phyloP scores from a whole-genome alignment of 2,113 vertebrate species.

The Thermophis baileyi region DNA sequence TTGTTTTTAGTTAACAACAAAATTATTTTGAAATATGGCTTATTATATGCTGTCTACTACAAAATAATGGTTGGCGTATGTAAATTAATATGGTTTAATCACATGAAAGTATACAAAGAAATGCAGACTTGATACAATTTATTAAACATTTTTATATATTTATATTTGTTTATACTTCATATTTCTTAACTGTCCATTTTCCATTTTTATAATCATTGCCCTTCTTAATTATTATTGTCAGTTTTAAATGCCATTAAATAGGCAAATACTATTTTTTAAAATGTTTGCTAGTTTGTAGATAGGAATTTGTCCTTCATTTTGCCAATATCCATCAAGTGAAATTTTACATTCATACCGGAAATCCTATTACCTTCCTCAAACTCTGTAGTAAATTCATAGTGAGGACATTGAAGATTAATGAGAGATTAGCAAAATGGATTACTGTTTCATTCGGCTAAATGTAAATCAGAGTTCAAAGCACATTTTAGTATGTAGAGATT shows the following conservation, averaged over 20 bases:
- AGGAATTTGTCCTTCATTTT: background rate
- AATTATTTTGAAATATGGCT: background rate
- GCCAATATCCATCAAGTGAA: background rate
- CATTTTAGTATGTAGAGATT: background rate
- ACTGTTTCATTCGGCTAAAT: background rate
- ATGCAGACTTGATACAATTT: background rate
- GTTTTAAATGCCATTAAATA: constrained; percentile 11
- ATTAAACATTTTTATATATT: background rate
- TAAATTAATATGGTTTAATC: background rate
- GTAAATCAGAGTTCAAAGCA: background rate
- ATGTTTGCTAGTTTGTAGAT: background rate
- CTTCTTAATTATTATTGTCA: background rate
- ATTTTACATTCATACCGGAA: constrained; percentile 28
- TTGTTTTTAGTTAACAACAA: background rate
- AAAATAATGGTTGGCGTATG: background rate
- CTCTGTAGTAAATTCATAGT: background rate
- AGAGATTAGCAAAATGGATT: constrained; percentile 19
- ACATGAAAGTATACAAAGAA: background rate
- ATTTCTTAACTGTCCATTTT: too few species aligned
- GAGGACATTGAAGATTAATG: constrained; percentile 15
- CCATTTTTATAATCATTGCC: background rate
- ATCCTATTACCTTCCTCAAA: background rate
- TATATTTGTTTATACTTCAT: too few species aligned
- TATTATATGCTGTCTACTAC: background rate
- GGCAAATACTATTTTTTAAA: background rate